phyloP scores from a whole-genome alignment of 2,113 vertebrate genomes.

The Tupaia tana region DNA sequence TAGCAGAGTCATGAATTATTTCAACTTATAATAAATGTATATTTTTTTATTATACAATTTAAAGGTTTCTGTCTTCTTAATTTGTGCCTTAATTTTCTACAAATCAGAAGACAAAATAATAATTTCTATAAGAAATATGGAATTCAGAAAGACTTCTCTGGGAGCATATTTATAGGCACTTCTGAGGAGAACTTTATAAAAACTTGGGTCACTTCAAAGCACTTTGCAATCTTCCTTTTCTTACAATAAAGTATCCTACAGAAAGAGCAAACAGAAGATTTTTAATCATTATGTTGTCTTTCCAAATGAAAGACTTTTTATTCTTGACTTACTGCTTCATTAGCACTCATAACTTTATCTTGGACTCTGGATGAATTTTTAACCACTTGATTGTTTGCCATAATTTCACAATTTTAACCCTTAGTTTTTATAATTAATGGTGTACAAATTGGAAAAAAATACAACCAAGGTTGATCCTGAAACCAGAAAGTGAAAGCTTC shows the following conservation, averaged over 20 bases:
- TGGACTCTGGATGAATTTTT: neutral
- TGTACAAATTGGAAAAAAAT: neutral
- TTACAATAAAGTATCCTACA: neutral
- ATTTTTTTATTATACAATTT: neutral
- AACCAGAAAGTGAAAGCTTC: neutral
- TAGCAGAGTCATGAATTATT: neutral
- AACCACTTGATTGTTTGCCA: neutral
- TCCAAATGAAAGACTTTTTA: neutral
- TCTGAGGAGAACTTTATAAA: neutral
- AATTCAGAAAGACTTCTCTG: neutral
- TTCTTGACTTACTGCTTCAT: neutral
- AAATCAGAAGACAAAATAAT: neutral
- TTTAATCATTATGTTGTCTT: neutral
- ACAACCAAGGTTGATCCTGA: neutral
- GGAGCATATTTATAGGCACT: neutral
- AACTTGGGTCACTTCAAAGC: neutral
- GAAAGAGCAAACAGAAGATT: conserved; percentile 1
- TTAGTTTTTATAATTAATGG: neutral
- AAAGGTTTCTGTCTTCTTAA: neutral
- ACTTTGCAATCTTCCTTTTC: neutral
- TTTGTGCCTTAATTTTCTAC: neutral
- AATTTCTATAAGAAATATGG: neutral
- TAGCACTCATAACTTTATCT: neutral
- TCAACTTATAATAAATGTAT: neutral
- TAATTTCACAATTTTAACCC: neutral